Evolutionary conservation across 2,888 invertebrate species (phyloP), one percentile per base, ranked within the genome.

Genomic region (Galerucella pusilla): DNA sequence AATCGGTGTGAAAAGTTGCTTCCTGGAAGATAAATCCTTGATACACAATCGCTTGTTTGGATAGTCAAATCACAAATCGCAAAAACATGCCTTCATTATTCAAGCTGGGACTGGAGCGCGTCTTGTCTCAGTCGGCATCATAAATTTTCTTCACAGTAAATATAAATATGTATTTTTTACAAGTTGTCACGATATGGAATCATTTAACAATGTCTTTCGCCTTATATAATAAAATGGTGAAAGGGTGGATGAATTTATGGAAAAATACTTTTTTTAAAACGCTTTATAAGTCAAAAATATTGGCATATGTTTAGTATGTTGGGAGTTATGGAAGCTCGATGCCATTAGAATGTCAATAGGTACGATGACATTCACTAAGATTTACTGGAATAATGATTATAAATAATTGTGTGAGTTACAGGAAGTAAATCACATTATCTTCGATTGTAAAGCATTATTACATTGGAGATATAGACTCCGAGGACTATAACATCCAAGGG

Each of bases 11-110:
- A 84, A 84, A 82, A 83, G 80, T 63, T 59, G 68, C 49, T 70
- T 73, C 79, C 78, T 81, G 80, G 83, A 84, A 85, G 83, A 84
- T 85, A 84, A 85, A 85, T 85, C 82, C 84, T 83, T 82, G 81
- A 83, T 82, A 83, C 80, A 82, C 83, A 83, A 84, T 83, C 82
- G 81, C 80, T 76, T 80, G 80, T 83, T 81, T 81, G 83, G 81
- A 81, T 83, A 80, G 78, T 75, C 74, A 75, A 78, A 69, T 72
- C 73, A 76, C 65, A 73, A 76, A 77, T 80, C 75, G 77, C 81
- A 82, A 80, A 82, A 83, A 83, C 82, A 82, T 75, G 75, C 78
- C 70, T 80, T 79, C 82, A 82, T 78, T 77, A 76, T 81, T 83
- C 76, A 78, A 79, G 78, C 79, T 79, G 46, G 16, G 46, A 65